Evolutionary conservation across 2,888 invertebrate species (phyloP), one percentile per base, ranked within the genome.

Genomic region (Unio delphinus): DNA sequence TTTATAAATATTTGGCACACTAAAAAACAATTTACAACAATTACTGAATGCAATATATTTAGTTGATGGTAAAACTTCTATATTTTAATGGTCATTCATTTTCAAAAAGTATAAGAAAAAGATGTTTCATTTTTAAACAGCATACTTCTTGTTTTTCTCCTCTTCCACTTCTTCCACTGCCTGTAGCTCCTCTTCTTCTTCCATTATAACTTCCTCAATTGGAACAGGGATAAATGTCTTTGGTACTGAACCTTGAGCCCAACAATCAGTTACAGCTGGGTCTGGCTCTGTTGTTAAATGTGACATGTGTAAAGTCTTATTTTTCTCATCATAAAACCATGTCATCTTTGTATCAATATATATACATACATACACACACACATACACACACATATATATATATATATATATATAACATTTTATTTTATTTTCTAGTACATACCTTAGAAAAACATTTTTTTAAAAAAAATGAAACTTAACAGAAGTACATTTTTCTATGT

Each of bases 231-330:
- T 60, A 56, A 76, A 74, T 61, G 77, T 81, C 72, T 83, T 85
- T 55, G 89, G 89, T 34, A 90, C 88, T 26, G 87, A 87, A n/a
- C 90, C 90, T 72, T 90, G 89, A 20, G 89, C 89, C 89, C 90
- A 90, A 74, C 89, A 88, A 74, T 90, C 90, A 45, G 89, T 88
- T 55, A 82, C 83, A n/a, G 87, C 87, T 61, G 89, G 85, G 54
- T 84, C 84, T 63, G 90, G 89, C 69, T 90, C 90, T 89, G 73
- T n/a, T 69, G 70, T 59, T 57, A 15, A 64, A 62, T 34, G 15
- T 45, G 1, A 45, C 45, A 11, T 3, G 23, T 1, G 57, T 64
- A 23, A 55, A 7, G 4, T 0, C 2, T 20, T 34, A 63, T 30
- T 7, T 8, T 45, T 45, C 5, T 7, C 20, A 63, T n/a, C 17